A percentile compares a stretch with the other conserved stretches of the same genome.
These are phyloP conservation scores for Cacoxenus indagator DNA, from an alignment of 2,888 invertebrate genomes.

Conservation along the genomic window DNA sequence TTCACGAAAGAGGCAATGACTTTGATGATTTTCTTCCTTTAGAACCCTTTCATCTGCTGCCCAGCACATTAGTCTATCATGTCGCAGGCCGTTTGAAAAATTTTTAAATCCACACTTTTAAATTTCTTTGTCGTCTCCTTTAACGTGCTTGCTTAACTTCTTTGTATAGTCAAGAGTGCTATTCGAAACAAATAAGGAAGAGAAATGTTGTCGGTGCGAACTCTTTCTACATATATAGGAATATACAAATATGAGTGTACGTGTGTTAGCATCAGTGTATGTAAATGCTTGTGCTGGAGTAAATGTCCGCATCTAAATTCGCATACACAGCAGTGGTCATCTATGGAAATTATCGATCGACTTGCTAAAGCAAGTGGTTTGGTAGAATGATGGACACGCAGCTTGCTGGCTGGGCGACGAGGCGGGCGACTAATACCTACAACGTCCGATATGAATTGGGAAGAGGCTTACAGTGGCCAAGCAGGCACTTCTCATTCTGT, in stretches of 20 bases:
- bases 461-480: slow-evolving; percentile 11
- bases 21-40: too few relatives aligned
- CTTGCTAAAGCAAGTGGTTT: slow-evolving; percentile 68
- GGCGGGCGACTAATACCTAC: background rate
- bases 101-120: too few relatives aligned
- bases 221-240: slow-evolving; percentile 10
- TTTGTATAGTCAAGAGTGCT: slow-evolving; percentile 24
- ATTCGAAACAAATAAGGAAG: background rate
- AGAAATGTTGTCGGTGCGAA: background rate
- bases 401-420: slow-evolving; percentile 39
- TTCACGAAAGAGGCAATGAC: too few relatives aligned
- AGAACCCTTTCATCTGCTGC: too few relatives aligned
- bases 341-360: slow-evolving; percentile 71
- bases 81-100: too few relatives aligned
- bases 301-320: slow-evolving; percentile 66
- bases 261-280: slow-evolving; percentile 5
- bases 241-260: slow-evolving; percentile 5
- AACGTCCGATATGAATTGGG: background rate
- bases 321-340: slow-evolving; percentile 69
- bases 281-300: slow-evolving; percentile 51
- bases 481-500: slow-evolving; percentile 25
- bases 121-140: slow-evolving; percentile 46
- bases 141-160: slow-evolving; percentile 24
- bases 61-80: too few relatives aligned
- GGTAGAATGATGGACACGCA: slow-evolving; percentile 49